Conservation (phyloP, 2,888 invertebrate species). For the Ophioninae sp. region DNA sequence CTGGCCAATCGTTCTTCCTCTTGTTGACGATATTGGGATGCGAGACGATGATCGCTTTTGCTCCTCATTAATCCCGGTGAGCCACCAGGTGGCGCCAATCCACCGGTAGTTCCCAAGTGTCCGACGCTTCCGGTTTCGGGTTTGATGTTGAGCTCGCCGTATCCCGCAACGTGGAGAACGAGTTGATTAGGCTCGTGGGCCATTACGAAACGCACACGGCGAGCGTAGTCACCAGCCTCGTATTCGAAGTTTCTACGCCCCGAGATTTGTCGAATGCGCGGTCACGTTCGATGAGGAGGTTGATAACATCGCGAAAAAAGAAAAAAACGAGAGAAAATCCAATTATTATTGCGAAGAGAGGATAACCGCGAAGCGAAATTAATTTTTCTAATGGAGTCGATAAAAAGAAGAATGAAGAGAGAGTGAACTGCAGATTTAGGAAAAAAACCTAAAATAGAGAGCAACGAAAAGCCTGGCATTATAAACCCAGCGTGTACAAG, state of each 20-base stretch:
- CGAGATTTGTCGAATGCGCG: slow-evolving; percentile 6
- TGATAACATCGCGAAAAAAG: slow-evolving; percentile 7
- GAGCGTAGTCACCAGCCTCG: slow-evolving; percentile 94
- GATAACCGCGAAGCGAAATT: not conserved
- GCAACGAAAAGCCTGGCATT: not conserved
- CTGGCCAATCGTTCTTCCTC: slow-evolving; percentile 84
- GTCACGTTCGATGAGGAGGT: not conserved
- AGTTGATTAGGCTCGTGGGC: slow-evolving; percentile 96
- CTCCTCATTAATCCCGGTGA: slow-evolving; percentile 93
- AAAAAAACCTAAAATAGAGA: not conserved
- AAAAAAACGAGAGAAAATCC: slow-evolving; percentile 14
- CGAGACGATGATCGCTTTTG: slow-evolving; percentile 95
- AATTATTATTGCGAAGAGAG: not conserved
- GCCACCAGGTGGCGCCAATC: slow-evolving; percentile 84
- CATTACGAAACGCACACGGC: slow-evolving; percentile 92
- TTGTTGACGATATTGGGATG: slow-evolving; percentile 93
- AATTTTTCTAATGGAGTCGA: not conserved
- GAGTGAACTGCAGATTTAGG: not conserved
- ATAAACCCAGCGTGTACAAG: slow-evolving; percentile 8
- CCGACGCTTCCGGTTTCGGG: slow-evolving; percentile 82
- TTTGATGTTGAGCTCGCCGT: slow-evolving; percentile 93
- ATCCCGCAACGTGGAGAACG: slow-evolving; percentile 93
- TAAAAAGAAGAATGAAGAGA: not conserved
- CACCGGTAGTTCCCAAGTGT: slow-evolving; percentile 81
- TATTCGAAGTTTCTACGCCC: slow-evolving; percentile 92